Percentiles rank a stretch among this genome's conserved stretches.
Conservation (phyloP, 2,797 vertebrate genomes). For the Natrix natrix region DNA sequence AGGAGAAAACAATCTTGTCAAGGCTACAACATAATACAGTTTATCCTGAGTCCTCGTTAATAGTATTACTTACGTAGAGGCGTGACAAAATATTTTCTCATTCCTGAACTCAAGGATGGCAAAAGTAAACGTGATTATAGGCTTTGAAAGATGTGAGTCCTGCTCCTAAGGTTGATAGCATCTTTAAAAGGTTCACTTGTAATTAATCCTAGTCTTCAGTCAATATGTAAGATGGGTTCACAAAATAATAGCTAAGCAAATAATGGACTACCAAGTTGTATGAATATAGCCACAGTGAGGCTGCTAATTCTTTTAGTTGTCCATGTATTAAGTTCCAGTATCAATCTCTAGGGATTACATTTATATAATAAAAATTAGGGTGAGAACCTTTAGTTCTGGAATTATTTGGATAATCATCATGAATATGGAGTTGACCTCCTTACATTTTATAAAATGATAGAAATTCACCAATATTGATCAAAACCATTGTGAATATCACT, state of each 20-base stretch:
- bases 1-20: neutral
- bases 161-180: neutral
- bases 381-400: neutral
- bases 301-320: neutral
- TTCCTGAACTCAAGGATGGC: neutral
- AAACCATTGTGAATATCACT: neutral
- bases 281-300: neutral
- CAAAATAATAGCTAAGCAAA: neutral
- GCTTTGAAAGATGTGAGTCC: neutral
- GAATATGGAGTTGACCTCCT: neutral
- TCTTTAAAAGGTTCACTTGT: neutral
- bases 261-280: neutral
- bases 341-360: neutral
- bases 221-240: neutral
- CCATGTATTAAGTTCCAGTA: neutral
- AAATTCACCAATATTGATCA: neutral
- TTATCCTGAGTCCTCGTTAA: constrained; percentile 5
- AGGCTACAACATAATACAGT: neutral
- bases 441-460: neutral
- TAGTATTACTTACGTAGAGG: neutral
- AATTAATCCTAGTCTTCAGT: neutral
- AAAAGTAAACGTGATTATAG: neutral
- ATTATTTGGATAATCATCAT: neutral
- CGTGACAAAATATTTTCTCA: neutral
- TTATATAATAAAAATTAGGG: neutral